Evolutionary conservation across 2,888 invertebrate species (phyloP).

Genomic region (Incurvaria masculella): DNA sequence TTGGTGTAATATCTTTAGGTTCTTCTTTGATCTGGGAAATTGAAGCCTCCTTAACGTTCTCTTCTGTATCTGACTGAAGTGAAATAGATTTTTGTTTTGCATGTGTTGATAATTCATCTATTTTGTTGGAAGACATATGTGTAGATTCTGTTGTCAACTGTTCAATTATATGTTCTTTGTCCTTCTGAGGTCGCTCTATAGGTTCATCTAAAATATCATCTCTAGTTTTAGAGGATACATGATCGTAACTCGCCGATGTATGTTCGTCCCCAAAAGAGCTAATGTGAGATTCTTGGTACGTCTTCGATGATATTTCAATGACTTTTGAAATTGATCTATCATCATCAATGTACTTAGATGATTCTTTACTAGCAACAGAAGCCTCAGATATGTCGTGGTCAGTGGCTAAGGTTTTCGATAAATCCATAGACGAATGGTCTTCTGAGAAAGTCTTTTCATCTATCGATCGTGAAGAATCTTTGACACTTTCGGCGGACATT

Average conservation of each 20-base stretch:
- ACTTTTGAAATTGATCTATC: constrained; percentile 37
- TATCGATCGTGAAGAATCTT: constrained; percentile 43
- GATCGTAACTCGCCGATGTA: not conserved
- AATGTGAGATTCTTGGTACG: constrained; percentile 41
- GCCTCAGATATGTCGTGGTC: constrained; percentile 36
- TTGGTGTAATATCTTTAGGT: not conserved
- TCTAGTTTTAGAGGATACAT: not conserved
- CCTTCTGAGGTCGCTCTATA: not conserved
- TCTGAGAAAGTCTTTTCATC: constrained; percentile 51
- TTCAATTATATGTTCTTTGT: not conserved
- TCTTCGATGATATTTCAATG: constrained; percentile 32
- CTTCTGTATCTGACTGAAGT: not conserved
- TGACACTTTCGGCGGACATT: constrained; percentile 47
- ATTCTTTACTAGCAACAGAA: constrained; percentile 37
- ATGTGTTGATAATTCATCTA: not conserved
- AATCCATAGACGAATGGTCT: constrained; percentile 48
- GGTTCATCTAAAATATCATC: not conserved
- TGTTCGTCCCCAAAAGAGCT: not conserved
- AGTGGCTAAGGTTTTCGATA: constrained; percentile 50
- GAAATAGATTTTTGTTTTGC: not conserved
- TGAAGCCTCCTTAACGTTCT: constrained; percentile 1
- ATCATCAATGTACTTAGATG: constrained; percentile 30
- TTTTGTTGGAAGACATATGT: not conserved
- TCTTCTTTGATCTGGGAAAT: constrained; percentile 4
- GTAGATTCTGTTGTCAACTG: not conserved